These are phyloP conservation scores for Ornithoptera priamus DNA, from an alignment of 2,888 invertebrate species.

Conservation along the genomic window DNA sequence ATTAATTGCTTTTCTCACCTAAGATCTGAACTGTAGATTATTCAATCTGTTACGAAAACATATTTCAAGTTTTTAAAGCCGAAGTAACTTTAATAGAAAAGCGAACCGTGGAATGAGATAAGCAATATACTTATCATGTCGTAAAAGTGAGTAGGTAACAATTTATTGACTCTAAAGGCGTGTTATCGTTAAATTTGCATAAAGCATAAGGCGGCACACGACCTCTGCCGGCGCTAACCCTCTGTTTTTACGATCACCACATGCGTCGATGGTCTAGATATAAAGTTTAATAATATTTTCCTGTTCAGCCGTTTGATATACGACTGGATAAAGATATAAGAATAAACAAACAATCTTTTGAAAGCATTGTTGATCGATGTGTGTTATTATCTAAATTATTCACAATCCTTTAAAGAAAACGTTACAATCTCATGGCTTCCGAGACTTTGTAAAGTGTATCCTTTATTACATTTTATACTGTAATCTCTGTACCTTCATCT, in stretches of 20 bases:
- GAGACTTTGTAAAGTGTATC: background rate
- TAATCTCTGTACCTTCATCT: no score
- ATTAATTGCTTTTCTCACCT: slow-evolving; percentile 16
- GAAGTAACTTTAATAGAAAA: slow-evolving; percentile 52
- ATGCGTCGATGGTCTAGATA: slow-evolving; percentile 47
- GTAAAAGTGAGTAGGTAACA: slow-evolving; percentile 73
- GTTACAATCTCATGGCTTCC: no score
- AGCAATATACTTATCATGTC: slow-evolving; percentile 76
- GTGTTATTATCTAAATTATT: slow-evolving; percentile 3
- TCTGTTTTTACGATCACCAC: slow-evolving; percentile 64
- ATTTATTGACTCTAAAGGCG: slow-evolving; percentile 76
- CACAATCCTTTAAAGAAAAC: no score
- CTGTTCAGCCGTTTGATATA: slow-evolving; percentile 27
- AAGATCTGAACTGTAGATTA: slow-evolving; percentile 30
- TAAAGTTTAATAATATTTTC: slow-evolving; percentile 44
- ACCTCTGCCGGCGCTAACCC: slow-evolving; percentile 57
- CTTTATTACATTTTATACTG: no score
- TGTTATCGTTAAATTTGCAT: slow-evolving; percentile 77
- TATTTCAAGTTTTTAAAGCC: slow-evolving; percentile 44
- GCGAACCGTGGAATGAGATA: slow-evolving; percentile 49
- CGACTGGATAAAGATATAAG: slow-evolving; percentile 24
- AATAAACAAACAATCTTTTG: background rate
- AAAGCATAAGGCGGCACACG: slow-evolving; percentile 53
- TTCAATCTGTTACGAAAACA: slow-evolving; percentile 61
- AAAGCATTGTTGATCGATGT: slow-evolving; percentile 11